Evolutionary conservation across 2,113 vertebrate genomes (phyloP).

Genomic region (Pelecanoides urinatrix): DNA sequence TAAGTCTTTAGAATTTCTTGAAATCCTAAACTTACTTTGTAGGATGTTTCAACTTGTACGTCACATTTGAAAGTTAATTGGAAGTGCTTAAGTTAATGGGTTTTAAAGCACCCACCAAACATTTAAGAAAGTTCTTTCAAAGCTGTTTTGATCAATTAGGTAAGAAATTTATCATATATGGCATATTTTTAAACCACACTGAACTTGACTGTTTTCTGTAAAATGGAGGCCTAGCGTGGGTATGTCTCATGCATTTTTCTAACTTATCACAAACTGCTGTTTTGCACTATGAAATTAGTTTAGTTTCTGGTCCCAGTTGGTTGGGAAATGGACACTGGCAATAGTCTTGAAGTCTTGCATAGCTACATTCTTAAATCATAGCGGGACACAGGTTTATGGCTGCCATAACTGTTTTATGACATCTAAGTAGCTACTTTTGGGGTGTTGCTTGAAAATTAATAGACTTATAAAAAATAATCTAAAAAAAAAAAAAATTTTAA

Average conservation of each 20-base stretch:
- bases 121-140: not conserved
- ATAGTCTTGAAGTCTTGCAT: not conserved
- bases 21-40: not conserved
- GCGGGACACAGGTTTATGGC: not conserved
- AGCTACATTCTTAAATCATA: not conserved
- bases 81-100: not conserved
- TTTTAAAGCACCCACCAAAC: not conserved
- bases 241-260: not conserved
- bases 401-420: not conserved
- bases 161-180: not conserved
- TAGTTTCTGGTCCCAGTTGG: not conserved
- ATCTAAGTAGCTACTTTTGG: not conserved
- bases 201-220: not conserved
- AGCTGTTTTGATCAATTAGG: not conserved
- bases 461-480: not conserved
- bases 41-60: not conserved
- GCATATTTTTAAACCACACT: not conserved
- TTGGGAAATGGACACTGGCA: not conserved
- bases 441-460: not conserved
- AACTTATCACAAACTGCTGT: not conserved
- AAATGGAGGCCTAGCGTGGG: not conserved
- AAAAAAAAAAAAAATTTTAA: no score
- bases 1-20: not conserved
- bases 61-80: not conserved
- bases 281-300: not conserved